Conservation (phyloP, 1,140 invertebrate species). For the Penaeus indicus region DNA sequence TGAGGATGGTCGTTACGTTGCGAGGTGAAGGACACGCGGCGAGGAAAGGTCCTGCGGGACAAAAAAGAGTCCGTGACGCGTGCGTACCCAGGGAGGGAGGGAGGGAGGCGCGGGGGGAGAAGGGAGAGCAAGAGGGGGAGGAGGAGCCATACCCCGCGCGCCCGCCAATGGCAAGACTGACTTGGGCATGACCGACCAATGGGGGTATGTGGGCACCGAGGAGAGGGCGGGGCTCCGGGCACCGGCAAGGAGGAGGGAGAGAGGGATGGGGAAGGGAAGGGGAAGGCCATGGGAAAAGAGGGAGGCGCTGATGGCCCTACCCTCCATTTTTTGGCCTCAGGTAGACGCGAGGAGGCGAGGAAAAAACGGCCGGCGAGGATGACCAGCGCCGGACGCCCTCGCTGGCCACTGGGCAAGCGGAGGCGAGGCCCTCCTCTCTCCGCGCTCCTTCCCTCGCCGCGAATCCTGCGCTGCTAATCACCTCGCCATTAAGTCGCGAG, state of each 20-base stretch:
- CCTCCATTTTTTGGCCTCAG: constrained; percentile 45
- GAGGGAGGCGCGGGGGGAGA: background rate
- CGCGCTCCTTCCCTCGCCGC: constrained; percentile 1
- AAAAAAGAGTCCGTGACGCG: no score
- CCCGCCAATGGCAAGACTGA: constrained; percentile 24
- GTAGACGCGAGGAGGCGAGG: constrained; percentile 11
- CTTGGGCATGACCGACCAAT: constrained; percentile 32
- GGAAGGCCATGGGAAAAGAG: constrained; percentile 22
- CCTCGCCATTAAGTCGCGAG: no score
- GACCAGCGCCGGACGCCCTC: constrained; percentile 39
- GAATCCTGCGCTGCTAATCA: background rate
- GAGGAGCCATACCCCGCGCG: background rate
- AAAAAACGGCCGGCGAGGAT: background rate
- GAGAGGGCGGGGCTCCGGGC: constrained; percentile 7
- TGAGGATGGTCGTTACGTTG: no score
- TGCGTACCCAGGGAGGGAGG: background rate
- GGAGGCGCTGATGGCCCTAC: constrained; percentile 26
- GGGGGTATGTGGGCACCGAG: constrained; percentile 11
- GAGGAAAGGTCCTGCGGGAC: no score
- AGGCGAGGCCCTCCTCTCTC: background rate
- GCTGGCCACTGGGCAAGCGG: constrained; percentile 7
- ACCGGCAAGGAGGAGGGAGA: no score
- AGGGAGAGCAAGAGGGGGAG: background rate
- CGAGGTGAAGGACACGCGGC: no score
- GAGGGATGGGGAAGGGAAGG: background rate